Percentiles rank a stretch among this genome's conserved stretches.
Conservation (phyloP, 2,113 vertebrate genomes). For the Paratilapia polleni region DNA sequence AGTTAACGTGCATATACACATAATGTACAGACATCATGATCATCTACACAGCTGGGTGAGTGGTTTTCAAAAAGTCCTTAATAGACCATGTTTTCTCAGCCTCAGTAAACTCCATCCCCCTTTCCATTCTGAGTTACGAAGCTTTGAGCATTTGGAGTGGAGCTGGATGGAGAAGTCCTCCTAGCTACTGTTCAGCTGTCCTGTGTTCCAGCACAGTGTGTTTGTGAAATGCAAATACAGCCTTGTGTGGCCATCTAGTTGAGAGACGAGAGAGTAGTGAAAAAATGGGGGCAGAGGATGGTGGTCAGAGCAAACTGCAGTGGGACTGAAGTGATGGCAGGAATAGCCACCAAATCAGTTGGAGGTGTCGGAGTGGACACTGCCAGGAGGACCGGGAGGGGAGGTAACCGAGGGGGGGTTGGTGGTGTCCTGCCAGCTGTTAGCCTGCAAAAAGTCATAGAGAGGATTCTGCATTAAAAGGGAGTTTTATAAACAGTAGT, state of each 20-base stretch:
- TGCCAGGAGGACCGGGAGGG: conserved; percentile 82
- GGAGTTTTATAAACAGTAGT: not conserved
- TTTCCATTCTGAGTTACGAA: conserved; percentile 31
- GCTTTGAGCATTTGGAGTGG: conserved; percentile 31
- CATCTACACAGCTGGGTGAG: conserved; percentile 69
- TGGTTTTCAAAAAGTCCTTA: conserved; percentile 65
- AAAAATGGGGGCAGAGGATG: conserved; percentile 29
- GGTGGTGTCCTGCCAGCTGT: conserved; percentile 87
- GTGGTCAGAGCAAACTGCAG: conserved; percentile 44
- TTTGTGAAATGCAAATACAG: conserved; percentile 51
- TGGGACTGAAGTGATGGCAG: conserved; percentile 48
- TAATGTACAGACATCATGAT: conserved; percentile 74
- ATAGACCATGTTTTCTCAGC: conserved; percentile 49
- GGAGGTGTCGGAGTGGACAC: conserved; percentile 87
- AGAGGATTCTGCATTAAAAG: not conserved
- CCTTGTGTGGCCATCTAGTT: conserved; percentile 33
- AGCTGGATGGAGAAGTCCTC: conserved; percentile 45
- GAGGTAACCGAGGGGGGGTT: conserved; percentile 84
- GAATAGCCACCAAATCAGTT: conserved; percentile 77
- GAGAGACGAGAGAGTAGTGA: conserved; percentile 19
- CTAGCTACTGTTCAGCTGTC: conserved; percentile 54
- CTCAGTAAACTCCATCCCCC: conserved; percentile 46
- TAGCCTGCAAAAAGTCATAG: conserved; percentile 76
- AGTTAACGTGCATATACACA: conserved; percentile 76
- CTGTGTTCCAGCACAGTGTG: conserved; percentile 72